Evolutionary conservation across 2,113 vertebrate genomes (phyloP), one percentile per base, ranked within the genome.

Genomic region (Trochalopteron elliotii): DNA sequence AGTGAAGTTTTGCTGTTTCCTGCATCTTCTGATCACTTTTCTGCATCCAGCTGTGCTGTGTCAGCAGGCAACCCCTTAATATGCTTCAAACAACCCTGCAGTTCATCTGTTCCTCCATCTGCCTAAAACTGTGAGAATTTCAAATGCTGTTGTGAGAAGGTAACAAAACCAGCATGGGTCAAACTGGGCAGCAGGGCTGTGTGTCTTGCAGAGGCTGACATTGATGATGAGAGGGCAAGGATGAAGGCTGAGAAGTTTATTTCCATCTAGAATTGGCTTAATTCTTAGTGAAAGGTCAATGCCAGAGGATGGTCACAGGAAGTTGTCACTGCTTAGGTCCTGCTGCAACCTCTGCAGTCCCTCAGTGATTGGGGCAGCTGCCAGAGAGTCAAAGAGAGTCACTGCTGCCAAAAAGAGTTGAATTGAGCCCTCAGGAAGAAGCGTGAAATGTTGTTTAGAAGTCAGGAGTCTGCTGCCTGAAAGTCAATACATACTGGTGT

Each of bases 401-500:
- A 6, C 40, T 74, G 39, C 45, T 87, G 75, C 71, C 68, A 67
- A 2, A 0, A 7, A 50, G 42, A 91, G 30, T 59, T 3, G 4
- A 22, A 92, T 12, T 67, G 33, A 83, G n/a, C 45, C 42, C 55
- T 88, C 72, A 56, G 63, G 63, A 94, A 53, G 31, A 27, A 63
- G 59, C 52, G 59, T n/a, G 39, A 80, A 89, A 87, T 79, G 45
- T 64, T 94, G 60, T 79, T 91, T 90, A 74, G 53, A 85, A 91
- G 83, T 91, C 61, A 76, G 28, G 61, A 87, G 31, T 82, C 75
- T 91, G 42, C 75, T 90, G 84, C 70, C 63, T 91, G 75, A 69
- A 83, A 91, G 86, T 91, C 86, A 85, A n/a, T 59, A 23, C 28
- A 33, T 8, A 11, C 39, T 86, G 59, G 59, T 19, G 61, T 39